Evolutionary conservation across 1,140 invertebrate genomes (phyloP), one percentile per base, ranked within the genome.

Genomic region (Marisa cornuarietis): DNA sequence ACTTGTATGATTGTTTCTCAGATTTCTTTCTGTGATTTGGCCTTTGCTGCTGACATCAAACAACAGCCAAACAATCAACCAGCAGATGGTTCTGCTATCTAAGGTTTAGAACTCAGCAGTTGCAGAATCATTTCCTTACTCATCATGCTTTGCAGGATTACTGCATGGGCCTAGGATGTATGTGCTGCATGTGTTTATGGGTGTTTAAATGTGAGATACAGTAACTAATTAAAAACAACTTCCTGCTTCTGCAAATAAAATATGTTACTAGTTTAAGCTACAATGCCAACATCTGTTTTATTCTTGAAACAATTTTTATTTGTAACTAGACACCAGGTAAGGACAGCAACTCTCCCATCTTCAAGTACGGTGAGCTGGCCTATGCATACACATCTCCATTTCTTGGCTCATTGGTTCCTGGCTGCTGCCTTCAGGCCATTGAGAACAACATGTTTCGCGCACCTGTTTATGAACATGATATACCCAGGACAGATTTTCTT

Each of bases 371-470:
- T 3, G 98, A 99, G 90, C 95, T 96, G 14, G 96, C 97, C 0
- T 98, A 98, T 88, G 97, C 98, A 0, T 97, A 99, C 86, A 98
- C 97, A 0, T 98, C 97, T 68, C 99, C 98, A 0, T 99, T 99
- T 91, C 92, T 99, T 13, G 98, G 98, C 3, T 95, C 96, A 65
- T 91, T 99, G 49, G 94, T 95, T 77, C 97, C 97, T 7, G 98
- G 98, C 0, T 96, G 98, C 83, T 96, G 95, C 69, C 95, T 99
- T 65, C 96, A 92, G 84, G 95, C 98, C 0, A 92, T 99, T 10
- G 99, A 99, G 90, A 99, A 99, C 90, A 99, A 98, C 88, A 97
- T 99, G 96, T 99, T 97, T 87, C 91, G 96, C 79, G 96, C 98
- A 0, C 97, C 99, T 0, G 96, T 99, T 83, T 99, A 98, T 90